Base-by-base conservation (phyloP, 1,140 invertebrate species). In the Drosophila saltans region DNA sequence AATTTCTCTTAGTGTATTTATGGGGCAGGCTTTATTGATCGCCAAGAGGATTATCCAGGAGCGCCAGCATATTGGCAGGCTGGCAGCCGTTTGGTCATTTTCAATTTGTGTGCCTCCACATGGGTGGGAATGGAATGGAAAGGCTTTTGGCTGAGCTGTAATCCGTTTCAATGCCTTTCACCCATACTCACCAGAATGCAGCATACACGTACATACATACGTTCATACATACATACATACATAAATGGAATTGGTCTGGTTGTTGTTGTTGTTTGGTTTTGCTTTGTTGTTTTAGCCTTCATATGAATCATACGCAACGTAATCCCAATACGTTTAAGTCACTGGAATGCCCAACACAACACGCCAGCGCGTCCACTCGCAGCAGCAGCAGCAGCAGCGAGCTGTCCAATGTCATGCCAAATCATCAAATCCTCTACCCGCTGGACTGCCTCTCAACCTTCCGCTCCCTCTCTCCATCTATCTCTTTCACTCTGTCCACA, bases 261-360 rank as follows among this genome's bases (percentile, higher is more conserved):
- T 56, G 30, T 45, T 71, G 48, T 41, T 72, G 66, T 24, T 68
- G 64, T 69, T 69, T 80, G 81, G 69, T 69, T 81, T 52, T 77
- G 74, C 74, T 78, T 72, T 78, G 81, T 89, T 89, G 84, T 86
- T 86, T 88, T 88, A 80, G 84, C 84, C 84, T 75, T 57, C 84
- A 88, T 89, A 89, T 88, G 84, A 88, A 89, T 88, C 84, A 88
- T 88, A 88, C 84, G 84, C 84, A 88, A 88, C 84, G 84, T 88
- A 88, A 88, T 88, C 84, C 84, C 84, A 89, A 88, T 88, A 89
- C 84, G 84, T 89, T 89, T 88, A 88, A 88, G 84, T 89, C 84
- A 79, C 84, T 72, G 72, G 80, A 77, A 88, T 78, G 75, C 75
- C 67, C 75, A 66, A 62, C 60, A 68, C 73, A 64, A 75, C 66